A percentile compares a stretch with the other conserved stretches of the same genome.
These are phyloP conservation scores for Steinernema scapterisci DNA, from an alignment of 2,888 invertebrate species.

Conservation along the genomic window DNA sequence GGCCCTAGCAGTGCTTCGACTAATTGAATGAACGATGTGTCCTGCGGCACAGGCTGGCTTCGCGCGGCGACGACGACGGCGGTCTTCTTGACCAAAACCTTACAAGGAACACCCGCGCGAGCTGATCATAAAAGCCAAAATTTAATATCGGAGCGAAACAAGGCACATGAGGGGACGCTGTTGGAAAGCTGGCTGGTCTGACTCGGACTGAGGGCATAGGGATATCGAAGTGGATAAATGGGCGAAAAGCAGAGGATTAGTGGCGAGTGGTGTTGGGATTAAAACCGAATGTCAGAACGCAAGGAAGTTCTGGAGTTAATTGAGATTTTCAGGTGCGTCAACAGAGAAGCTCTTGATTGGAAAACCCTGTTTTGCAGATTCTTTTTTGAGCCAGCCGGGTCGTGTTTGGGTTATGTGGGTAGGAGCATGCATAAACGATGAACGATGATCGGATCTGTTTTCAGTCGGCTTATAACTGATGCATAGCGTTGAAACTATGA, in stretches of 20 bases:
- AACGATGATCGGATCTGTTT: conserved; percentile 19
- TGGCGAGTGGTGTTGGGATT: conserved; percentile 8
- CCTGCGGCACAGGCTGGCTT: not conserved
- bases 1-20: conserved; percentile 17
- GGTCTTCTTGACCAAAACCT: conserved; percentile 18
- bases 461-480: not conserved
- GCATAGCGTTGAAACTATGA: conserved; percentile 10
- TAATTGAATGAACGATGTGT: conserved; percentile 27
- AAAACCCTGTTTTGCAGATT: too few relatives aligned
- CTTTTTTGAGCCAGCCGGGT: too few relatives aligned
- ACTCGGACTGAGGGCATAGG: not conserved
- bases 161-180: conserved; percentile 3
- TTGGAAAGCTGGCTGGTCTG: not conserved
- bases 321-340: not conserved
- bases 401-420: not conserved
- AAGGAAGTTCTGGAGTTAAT: not conserved
- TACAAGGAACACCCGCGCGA: not conserved
- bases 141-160: not conserved
- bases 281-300: conserved; percentile 10
- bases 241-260: conserved; percentile 25
- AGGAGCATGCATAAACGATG: conserved; percentile 8
- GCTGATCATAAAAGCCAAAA: conserved; percentile 29
- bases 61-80: too few relatives aligned
- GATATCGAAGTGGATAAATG: conserved; percentile 29
- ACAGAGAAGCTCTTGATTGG: too few relatives aligned